A percentile compares a stretch with the other conserved stretches of the same genome.
phyloP scores from a whole-genome alignment of 2,113 vertebrate species.

The Macroglossus sobrinus region DNA sequence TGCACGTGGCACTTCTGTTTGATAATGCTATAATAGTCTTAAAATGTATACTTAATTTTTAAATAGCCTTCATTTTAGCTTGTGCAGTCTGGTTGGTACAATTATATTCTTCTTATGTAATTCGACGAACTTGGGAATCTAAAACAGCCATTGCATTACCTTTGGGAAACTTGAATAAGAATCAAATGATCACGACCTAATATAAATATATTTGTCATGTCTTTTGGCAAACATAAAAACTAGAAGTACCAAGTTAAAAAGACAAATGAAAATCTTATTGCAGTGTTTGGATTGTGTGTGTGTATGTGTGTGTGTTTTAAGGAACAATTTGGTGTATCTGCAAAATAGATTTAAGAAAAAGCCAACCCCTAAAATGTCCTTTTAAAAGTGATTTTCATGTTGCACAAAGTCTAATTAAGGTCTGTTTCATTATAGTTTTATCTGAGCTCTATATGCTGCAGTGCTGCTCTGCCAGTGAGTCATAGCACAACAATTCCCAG shows the following conservation, averaged over 20 bases:
- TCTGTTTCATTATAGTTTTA: conserved; percentile 72
- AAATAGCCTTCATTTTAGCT: neutral
- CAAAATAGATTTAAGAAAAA: neutral
- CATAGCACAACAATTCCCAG: conserved; percentile 87
- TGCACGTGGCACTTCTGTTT: neutral
- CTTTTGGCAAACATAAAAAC: neutral
- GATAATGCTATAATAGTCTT: neutral
- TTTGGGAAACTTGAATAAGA: neutral
- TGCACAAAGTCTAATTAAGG: conserved; percentile 45
- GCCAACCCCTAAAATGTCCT: conserved; percentile 51
- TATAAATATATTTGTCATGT: neutral
- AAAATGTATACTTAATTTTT: neutral
- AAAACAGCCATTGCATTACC: neutral
- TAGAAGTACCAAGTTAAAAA: neutral
- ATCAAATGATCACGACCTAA: neutral
- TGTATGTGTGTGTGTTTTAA: neutral
- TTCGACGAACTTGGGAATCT: neutral
- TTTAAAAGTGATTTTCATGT: conserved; percentile 25
- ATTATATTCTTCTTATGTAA: too few relatives aligned
- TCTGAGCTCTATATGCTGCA: conserved; percentile 75
- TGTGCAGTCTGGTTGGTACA: neutral
- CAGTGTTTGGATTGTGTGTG: neutral
- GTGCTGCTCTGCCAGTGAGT: conserved; percentile 80
- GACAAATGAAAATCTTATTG: neutral
- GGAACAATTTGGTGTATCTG: neutral